Evolutionary conservation across 2,113 vertebrate genomes (phyloP), one percentile per base, ranked within the genome.

Genomic region (Xyrauchen texanus): DNA sequence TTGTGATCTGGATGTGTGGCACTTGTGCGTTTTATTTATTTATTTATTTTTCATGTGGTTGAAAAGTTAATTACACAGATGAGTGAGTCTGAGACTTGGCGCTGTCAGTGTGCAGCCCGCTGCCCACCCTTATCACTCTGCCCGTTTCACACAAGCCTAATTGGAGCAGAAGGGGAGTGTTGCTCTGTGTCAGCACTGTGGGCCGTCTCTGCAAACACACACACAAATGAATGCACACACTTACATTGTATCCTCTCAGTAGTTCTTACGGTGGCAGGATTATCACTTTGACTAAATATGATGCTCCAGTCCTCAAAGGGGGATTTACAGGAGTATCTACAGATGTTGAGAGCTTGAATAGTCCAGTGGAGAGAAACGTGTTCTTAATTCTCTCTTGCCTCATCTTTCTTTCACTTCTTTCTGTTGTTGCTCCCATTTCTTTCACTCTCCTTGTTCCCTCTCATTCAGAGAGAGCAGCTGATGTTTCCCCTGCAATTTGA

Each of bases 401-500:
- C 11, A 6, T 7, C 21, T 34, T 34, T 34, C 21, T 34, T 34
- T 34, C 21, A 34, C 21, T 34, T 49, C 6, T 49, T 7, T 49
- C 6, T 49, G 6, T 49, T 49, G 47, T 49, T 49, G 8, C 47
- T 49, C 47, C 6, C 8, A 8, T 49, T 21, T 34, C 10, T 21
- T 9, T 42, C 21, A 7, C 7, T 42, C 34, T 11, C n/a, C 51
- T 12, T 21, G 46, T 16, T 53, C n/a, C 13, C 8, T 58, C 12
- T 8, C 3, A 69, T 49, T 51, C 81, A 98, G 97, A 86, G 97
- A 86, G 95, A 97, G 67, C 97, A 99, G 93, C 83, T 99, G 85
- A 95, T 99, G 94, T 98, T 98, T 88, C 97, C 98, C 0, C 92
- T 98, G 49, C 95, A 97, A 87, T 98, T 98, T 0, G 94, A 98